Base-by-base conservation (phyloP, 2,797 vertebrate genomes). In the Lagodon rhomboides region DNA sequence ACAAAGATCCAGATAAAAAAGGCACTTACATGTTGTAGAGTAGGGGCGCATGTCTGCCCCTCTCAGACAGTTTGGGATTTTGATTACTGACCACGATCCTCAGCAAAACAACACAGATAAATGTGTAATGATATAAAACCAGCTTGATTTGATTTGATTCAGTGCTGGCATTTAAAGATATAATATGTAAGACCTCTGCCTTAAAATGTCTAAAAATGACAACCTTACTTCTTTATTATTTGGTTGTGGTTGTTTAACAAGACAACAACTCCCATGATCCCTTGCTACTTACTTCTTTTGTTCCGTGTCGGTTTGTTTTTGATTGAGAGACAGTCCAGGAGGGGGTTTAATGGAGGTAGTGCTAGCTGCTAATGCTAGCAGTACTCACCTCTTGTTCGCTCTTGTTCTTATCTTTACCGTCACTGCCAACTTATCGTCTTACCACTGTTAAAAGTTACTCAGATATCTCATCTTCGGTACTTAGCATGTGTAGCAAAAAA, bases 1-100 rank as follows among this genome's bases (percentile, higher is more conserved):
- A 5, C 38, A 62, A 51, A 85, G 73, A 72, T 16, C 25, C 41
- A 54, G 49, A 63, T 44, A 51, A 44, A 64, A 64, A 11, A 75
- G 68, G 27, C 51, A 8, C 22, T 53, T 23, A 46, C 49, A 34
- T 4, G 20, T 23, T 41, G 22, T 7, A 44, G 16, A 53, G 5
- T 1, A 46, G 6, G 4, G 4, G 49, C 34, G 7, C 15, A 30
- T 12, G 0, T 46, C 3, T 34, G 16, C 38, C 16, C 2, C 11
- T 27, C 4, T 56, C 49, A 47, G n/a, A 27, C 56, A 22, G 27
- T 47, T 60, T 17, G 2, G 16, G 41, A 12, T 47, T n/a, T 16
- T n/a, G 23, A 56, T 55, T 16, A 12, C n/a, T 41, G 18, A 20
- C 56, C 11, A 59, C 6, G 2, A 11, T 0, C 44, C 2, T 1